These are phyloP conservation scores for Myodes glareolus DNA, from an alignment of 2,113 vertebrate genomes.

Conservation along the genomic window DNA sequence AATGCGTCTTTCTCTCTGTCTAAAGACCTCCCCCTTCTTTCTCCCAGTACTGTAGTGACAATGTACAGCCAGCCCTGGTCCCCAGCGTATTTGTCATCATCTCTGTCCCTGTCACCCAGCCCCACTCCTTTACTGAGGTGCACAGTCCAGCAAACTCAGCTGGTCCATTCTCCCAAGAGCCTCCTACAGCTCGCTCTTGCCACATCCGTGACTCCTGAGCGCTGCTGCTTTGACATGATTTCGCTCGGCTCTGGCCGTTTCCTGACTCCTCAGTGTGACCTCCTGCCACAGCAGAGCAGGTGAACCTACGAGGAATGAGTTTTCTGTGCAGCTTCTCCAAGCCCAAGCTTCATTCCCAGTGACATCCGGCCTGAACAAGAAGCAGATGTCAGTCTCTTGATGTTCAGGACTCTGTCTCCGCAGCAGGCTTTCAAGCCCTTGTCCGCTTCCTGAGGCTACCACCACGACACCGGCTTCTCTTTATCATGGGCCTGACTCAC, in stretches of 20 bases:
- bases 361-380: not conserved
- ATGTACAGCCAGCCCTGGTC: not conserved
- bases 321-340: not conserved
- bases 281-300: too few relatives aligned
- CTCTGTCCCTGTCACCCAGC: not conserved
- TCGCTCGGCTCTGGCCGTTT: not conserved
- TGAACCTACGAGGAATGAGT: not conserved
- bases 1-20: not conserved
- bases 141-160: not conserved
- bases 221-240: not conserved
- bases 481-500: not conserved
- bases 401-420: too few relatives aligned
- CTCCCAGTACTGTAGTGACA: too few relatives aligned
- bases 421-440: not conserved
- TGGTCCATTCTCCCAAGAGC: not conserved
- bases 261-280: not conserved
- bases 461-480: not conserved
- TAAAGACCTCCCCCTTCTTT: not conserved
- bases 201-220: not conserved
- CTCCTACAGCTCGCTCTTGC: not conserved
- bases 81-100: not conserved
- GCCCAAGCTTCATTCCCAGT: rapidly evolving
- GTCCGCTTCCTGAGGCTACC: not conserved
- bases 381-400: not conserved
- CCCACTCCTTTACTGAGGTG: not conserved